Base-by-base conservation (phyloP, 2,113 vertebrate species). In the Coregonus clupeaformis region DNA sequence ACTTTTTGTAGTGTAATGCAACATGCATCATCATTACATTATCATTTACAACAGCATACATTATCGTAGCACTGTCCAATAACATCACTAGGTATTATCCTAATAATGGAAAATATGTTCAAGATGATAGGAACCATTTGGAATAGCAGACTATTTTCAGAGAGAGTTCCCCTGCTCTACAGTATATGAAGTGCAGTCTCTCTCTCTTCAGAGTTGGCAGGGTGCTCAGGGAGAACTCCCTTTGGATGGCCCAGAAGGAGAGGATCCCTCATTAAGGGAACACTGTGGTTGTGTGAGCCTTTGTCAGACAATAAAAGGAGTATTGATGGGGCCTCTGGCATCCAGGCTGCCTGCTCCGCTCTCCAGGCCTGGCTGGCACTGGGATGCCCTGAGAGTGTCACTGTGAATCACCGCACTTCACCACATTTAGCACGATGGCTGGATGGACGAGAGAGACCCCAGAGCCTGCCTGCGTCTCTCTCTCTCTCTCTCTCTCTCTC, bases 301-400 rank as follows among this genome's bases (percentile, higher is more conserved):
- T 30, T 49, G 66, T 67, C 25, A 29, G 59, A 14, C 6, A 5
- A 76, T 70, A 25, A 73, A 67, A 73, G 69, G 16, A 47, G 55
- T 55, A 69, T 42, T 73, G 55, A 73, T 32, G 45, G 57, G 57
- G 30, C 18, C 9, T 60, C 24, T 63, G 13, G 30, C 62, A 81
- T 74, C 69, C 60, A 22, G 55, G 9, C 12, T 47, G 32, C 47
- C 52, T 18, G 63, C 3, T 65, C 52, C 13, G 63, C 3, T 65
- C 27, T 27, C 2, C 63, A 14, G 63, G 63, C 9, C 27, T 65
- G 62, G 25, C 25, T 64, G 62, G 25, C 62, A 27, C 27, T 16
- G 63, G 11, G 63, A 27, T 29, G 27, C 63, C 25, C 25, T 65
- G 60, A 25, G 60, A 63, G 25, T 63, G n/a, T 25, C 22, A 24